phyloP scores from a whole-genome alignment of 2,113 vertebrate genomes.

The Planiliza haematocheilus region DNA sequence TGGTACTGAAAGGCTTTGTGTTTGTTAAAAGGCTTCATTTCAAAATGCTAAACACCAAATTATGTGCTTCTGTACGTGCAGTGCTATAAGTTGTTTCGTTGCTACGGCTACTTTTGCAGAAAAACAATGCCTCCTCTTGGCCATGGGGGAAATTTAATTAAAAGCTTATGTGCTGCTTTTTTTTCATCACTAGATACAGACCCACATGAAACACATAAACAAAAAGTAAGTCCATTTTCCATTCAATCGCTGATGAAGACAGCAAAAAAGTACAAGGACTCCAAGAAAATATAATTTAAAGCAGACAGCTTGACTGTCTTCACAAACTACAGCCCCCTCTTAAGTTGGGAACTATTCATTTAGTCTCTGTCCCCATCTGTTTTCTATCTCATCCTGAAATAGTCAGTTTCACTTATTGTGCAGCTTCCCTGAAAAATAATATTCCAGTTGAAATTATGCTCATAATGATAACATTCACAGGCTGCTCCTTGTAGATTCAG shows the following conservation, averaged over 20 bases:
- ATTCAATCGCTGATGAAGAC: constrained; percentile 54
- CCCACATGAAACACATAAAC: constrained; percentile 42
- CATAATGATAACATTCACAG: constrained; percentile 69
- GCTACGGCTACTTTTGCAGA: constrained; percentile 21
- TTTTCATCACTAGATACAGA: constrained; percentile 23
- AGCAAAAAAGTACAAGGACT: constrained; percentile 51
- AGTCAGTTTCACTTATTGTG: constrained; percentile 76
- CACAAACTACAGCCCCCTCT: constrained; percentile 58
- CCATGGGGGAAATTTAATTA: constrained; percentile 43
- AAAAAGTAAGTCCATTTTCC: constrained; percentile 34
- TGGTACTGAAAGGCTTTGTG: constrained; percentile 3
- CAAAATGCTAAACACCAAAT: constrained; percentile 6
- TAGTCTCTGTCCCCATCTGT: constrained; percentile 68
- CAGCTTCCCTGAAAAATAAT: constrained; percentile 71
- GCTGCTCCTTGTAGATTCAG: constrained; percentile 67
- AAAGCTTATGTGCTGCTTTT: constrained; percentile 30
- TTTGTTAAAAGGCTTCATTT: constrained; percentile 8
- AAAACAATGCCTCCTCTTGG: constrained; percentile 61
- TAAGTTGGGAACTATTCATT: constrained; percentile 64
- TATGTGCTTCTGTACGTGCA: not conserved
- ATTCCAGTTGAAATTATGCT: constrained; percentile 71
- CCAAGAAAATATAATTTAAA: constrained; percentile 66
- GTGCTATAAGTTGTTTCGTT: not conserved
- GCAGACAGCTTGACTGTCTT: constrained; percentile 67
- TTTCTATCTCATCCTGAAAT: constrained; percentile 71